phyloP scores from a whole-genome alignment of 2,797 vertebrate species.

The Nasua narica region DNA sequence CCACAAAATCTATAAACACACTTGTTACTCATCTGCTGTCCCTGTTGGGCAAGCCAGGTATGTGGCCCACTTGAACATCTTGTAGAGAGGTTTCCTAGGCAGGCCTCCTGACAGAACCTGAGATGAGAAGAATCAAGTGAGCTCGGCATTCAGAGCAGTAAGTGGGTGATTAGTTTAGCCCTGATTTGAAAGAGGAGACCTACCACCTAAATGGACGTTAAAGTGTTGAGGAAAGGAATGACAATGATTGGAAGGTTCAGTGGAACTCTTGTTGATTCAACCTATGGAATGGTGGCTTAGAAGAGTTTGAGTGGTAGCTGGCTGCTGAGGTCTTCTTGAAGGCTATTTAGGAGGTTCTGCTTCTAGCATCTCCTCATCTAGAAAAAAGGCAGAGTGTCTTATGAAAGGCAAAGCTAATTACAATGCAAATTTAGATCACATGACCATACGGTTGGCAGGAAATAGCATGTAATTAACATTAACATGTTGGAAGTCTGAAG shows the following conservation, averaged over 20 bases:
- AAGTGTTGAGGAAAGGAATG: conserved; percentile 28
- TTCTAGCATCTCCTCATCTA: neutral
- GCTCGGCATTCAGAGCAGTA: conserved; percentile 14
- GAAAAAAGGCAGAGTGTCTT: neutral
- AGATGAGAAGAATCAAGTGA: conserved; percentile 4
- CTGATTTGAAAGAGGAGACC: conserved; percentile 15
- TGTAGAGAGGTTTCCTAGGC: conserved; percentile 65
- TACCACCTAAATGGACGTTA: conserved; percentile 3
- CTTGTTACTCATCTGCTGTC: conserved; percentile 65
- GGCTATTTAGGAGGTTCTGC: neutral
- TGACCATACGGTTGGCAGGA: neutral
- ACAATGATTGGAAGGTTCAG: neutral
- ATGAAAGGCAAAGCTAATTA: neutral
- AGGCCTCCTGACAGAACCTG: conserved; percentile 67
- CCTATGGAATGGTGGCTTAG: neutral
- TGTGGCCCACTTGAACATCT: conserved; percentile 67
- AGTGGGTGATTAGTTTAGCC: neutral
- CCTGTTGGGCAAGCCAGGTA: conserved; percentile 44
- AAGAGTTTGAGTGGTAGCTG: neutral
- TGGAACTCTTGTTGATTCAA: neutral
- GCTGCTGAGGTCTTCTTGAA: neutral
- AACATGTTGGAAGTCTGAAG: neutral
- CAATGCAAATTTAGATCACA: neutral
- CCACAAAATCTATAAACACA: conserved; percentile 67
- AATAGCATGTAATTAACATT: neutral